phyloP scores from a whole-genome alignment of 2,797 vertebrate species.

The Otolemur crassicaudatus region DNA sequence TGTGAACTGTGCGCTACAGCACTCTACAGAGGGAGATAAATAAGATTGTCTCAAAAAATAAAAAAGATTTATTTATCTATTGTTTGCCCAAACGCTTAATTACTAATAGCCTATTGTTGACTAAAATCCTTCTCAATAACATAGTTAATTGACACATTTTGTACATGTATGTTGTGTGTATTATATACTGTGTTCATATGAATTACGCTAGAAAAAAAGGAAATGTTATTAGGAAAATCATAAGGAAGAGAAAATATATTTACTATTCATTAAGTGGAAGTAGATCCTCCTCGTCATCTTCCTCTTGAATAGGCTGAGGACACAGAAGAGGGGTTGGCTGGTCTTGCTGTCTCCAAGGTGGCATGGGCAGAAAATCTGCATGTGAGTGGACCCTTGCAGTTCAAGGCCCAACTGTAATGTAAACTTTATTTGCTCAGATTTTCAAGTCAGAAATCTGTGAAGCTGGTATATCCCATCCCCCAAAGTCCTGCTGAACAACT shows the following conservation, averaged over 20 bases:
- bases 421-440: neutral
- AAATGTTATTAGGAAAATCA: neutral
- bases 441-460: neutral
- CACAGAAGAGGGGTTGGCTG: neutral
- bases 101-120: neutral
- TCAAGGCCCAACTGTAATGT: neutral
- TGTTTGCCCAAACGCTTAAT: neutral
- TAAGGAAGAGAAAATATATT: neutral
- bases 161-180: neutral
- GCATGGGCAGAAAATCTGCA: neutral
- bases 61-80: neutral
- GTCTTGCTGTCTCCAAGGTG: neutral
- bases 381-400: neutral
- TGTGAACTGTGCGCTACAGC: too few species aligned
- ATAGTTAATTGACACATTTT: neutral
- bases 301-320: neutral
- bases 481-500: neutral
- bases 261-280: neutral
- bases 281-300: neutral
- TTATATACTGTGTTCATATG: neutral
- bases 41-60: too few species aligned
- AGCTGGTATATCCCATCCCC: neutral
- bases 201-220: neutral
- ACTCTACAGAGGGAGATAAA: too few species aligned
- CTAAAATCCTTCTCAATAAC: neutral